Conservation (phyloP, 2,113 vertebrate species). For the Chroicocephalus ridibundus region DNA sequence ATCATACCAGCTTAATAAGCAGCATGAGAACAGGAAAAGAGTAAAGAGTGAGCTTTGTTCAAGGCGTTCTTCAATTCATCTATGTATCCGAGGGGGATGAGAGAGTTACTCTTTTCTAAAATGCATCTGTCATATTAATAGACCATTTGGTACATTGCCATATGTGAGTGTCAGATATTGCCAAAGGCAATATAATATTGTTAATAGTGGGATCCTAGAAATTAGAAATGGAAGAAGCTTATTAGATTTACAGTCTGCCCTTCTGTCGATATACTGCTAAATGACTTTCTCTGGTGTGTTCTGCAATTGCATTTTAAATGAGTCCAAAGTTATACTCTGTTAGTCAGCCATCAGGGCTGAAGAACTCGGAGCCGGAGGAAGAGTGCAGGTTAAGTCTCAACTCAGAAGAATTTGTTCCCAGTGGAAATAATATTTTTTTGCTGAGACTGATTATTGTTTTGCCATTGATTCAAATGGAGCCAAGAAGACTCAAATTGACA, state of each 20-base stretch:
- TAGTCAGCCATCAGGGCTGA: neutral
- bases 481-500: conserved; percentile 30
- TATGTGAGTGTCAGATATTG: conserved; percentile 23
- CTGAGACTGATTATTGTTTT: conserved; percentile 5
- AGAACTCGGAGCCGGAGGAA: neutral
- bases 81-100: neutral
- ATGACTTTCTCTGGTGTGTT: conserved; percentile 17
- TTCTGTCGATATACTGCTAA: neutral
- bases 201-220: conserved; percentile 4
- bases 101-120: conserved; percentile 5
- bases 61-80: conserved; percentile 4
- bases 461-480: conserved; percentile 18
- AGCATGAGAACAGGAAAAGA: neutral
- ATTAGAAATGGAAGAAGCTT: conserved; percentile 13
- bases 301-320: conserved; percentile 27
- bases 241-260: conserved; percentile 12
- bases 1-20: conserved; percentile 19
- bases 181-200: conserved; percentile 25
- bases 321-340: neutral
- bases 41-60: conserved; percentile 14
- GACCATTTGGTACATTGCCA: conserved; percentile 24
- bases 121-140: conserved; percentile 30
- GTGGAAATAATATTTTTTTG: neutral
- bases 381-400: neutral
- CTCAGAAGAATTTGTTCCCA: neutral